Base-by-base conservation (phyloP, 2,888 invertebrate species). In the Pollenia angustigena region DNA sequence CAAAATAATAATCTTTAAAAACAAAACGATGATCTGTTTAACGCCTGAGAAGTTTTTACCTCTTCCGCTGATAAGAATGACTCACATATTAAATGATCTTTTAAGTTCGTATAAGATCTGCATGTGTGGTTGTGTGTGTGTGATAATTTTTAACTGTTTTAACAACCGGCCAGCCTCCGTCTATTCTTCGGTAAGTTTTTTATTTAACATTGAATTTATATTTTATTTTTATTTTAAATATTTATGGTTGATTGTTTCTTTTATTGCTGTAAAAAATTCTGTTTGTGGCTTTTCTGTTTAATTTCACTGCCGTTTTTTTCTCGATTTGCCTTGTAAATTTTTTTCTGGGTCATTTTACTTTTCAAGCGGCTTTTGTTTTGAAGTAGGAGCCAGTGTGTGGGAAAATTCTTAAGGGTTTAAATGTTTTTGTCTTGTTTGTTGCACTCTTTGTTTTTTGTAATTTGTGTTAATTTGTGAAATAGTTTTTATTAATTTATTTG, bases 331-430 rank as follows among this genome's bases (percentile, higher is more conserved):
- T 82, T 62, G 62, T 54, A 78, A 69, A 68, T 46, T n/a, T 42
- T 42, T 82, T 76, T 78, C 64, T 80, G 78, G 84, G 75, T 84
- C 87, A 84, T 84, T 76, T 69, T 46, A 32, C 44, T 84, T 68
- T 81, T 50, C 44, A 23, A 66, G 83, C 87, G 87, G 87, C 84
- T 87, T 84, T 87, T 84, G 87, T 87, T 87, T 32, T 84, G 44
- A 86, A 87, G 81, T 87, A 60, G 48, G 42, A 72, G 42, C n/a
- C 23, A 64, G 23, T 85, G 74, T 84, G 84, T 87, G 87, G 87
- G 87, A 87, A 87, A 84, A 87, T 81, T 84, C 82, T 86, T 83
- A 71, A 79, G 58, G 81, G 66, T 52, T 79, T 81, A 69, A 42
- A 23, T 50, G 58, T 54, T 40, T 60, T 69, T 69, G 54, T 66